phyloP scores from a whole-genome alignment of 2,113 vertebrate genomes.

The Oreotrochilus melanogaster region DNA sequence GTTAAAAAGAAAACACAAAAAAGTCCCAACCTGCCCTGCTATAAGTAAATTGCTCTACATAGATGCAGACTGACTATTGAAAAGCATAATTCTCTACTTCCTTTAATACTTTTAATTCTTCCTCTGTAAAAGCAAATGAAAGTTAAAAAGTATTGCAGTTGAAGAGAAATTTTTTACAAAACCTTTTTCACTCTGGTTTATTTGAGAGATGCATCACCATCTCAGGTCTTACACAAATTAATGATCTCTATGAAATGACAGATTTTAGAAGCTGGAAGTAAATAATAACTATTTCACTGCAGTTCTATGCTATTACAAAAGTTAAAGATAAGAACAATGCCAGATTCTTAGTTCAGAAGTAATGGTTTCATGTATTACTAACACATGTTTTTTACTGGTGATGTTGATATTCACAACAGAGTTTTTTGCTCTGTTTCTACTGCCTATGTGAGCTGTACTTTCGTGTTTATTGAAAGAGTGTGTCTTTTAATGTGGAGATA shows the following conservation, averaged over 20 bases:
- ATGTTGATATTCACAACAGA: neutral
- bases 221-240: neutral
- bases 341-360: neutral
- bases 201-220: neutral
- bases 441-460: neutral
- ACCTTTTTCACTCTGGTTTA: neutral
- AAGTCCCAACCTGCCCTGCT: neutral
- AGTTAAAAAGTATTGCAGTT: neutral
- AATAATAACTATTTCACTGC: neutral
- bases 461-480: neutral
- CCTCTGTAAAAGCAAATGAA: neutral
- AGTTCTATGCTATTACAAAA: neutral
- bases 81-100: neutral
- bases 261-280: neutral
- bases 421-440: neutral
- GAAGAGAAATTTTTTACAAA: neutral
- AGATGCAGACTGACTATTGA: neutral
- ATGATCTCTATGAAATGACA: neutral
- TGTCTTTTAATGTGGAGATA: neutral
- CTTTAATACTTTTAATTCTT: neutral
- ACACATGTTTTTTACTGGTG: neutral
- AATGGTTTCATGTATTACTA: neutral
- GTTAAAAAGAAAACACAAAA: neutral
- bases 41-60: neutral
- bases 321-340: neutral